Conservation (phyloP, 2,113 vertebrate genomes). For the Heterotilapia buettikoferi region DNA sequence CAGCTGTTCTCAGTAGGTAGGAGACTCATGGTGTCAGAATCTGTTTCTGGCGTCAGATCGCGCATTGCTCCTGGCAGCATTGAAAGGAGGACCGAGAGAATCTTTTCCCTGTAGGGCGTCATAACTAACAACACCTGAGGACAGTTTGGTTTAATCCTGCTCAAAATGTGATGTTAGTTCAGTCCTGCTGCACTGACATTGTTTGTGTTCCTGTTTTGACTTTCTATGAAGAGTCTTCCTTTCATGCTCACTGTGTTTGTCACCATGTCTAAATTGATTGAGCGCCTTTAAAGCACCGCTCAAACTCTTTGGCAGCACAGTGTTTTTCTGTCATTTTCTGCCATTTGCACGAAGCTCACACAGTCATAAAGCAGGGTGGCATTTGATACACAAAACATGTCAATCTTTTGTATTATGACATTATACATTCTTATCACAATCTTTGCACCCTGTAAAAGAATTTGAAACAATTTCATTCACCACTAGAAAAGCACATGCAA, state of each 20-base stretch:
- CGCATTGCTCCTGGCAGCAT: neutral
- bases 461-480: neutral
- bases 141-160: conserved; percentile 2
- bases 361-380: neutral
- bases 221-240: neutral
- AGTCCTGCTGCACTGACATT: neutral
- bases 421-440: neutral
- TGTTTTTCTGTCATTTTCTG: neutral
- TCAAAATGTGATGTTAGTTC: neutral
- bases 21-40: neutral
- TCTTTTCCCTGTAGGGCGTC: neutral
- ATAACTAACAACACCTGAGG: conserved; percentile 28
- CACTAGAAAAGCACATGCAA: neutral
- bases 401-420: neutral
- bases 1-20: conserved; percentile 32
- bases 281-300: conserved; percentile 11
- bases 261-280: conserved; percentile 23
- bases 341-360: neutral
- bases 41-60: neutral
- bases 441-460: neutral
- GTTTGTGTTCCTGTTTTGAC: neutral
- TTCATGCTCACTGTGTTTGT: conserved; percentile 19
- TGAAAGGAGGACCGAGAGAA: neutral
- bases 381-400: neutral
- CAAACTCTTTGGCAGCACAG: conserved; percentile 53